phyloP scores from a whole-genome alignment of 2,113 vertebrate genomes.

The Coreoperca whiteheadi region DNA sequence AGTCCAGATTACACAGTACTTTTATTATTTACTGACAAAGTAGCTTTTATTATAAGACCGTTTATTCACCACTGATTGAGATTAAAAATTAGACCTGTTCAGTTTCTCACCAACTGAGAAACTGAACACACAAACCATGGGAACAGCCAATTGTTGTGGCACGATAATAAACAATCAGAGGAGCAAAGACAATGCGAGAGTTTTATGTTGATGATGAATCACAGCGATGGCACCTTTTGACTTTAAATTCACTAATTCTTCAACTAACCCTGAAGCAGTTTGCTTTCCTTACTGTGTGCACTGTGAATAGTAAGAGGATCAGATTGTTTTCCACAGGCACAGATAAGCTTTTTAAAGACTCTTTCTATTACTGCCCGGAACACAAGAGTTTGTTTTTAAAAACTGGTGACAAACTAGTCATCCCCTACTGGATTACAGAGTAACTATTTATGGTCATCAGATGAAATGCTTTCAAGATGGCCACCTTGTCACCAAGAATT shows the following conservation, averaged over 20 bases:
- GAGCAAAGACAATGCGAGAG: neutral
- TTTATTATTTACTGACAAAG: slow-evolving; percentile 14
- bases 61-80: neutral
- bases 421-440: neutral
- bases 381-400: neutral
- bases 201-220: slow-evolving; percentile 13
- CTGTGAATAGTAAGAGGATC: slow-evolving; percentile 34
- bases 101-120: neutral
- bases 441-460: neutral
- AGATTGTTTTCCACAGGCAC: slow-evolving; percentile 22
- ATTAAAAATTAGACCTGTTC: neutral
- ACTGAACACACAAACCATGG: neutral
- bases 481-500: neutral
- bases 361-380: neutral
- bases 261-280: slow-evolving; percentile 25
- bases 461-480: neutral
- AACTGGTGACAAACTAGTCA: neutral
- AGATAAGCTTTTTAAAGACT: slow-evolving; percentile 10
- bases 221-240: neutral
- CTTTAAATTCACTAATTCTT: slow-evolving; percentile 24
- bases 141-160: neutral
- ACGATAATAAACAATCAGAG: neutral
- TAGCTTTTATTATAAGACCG: neutral
- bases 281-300: slow-evolving; percentile 24
- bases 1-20: slow-evolving; percentile 2